phyloP scores from a whole-genome alignment of 37 sponge, comb jelly and placozoan genomes.

The Haliclona indistincta region DNA sequence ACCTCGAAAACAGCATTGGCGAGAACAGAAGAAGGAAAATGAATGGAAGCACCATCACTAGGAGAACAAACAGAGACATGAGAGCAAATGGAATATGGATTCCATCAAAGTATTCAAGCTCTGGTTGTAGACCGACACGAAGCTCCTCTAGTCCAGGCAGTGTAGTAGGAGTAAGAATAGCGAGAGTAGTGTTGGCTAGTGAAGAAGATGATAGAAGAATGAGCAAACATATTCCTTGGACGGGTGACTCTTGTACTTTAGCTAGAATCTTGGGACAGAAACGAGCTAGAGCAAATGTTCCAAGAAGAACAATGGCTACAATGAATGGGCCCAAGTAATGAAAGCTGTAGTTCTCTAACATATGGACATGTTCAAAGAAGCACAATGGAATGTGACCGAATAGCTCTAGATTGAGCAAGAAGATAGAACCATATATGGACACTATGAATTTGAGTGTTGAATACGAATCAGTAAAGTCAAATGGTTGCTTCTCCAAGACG shows the following conservation, averaged over 20 bases:
- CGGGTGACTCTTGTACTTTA: neutral
- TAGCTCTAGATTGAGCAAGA: neutral
- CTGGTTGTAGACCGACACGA: neutral
- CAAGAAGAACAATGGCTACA: constrained; percentile 11
- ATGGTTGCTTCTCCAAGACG: neutral
- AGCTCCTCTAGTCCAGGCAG: neutral
- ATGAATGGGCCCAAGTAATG: constrained; percentile 1
- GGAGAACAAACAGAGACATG: neutral
- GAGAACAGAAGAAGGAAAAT: neutral
- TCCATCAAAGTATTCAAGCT: neutral
- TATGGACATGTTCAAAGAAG: neutral
- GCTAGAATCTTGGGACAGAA: neutral
- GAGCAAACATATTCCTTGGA: constrained; percentile 5
- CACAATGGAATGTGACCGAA: constrained; percentile 7
- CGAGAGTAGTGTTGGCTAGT: neutral
- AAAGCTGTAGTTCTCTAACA: neutral
- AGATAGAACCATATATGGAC: neutral
- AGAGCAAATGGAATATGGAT: neutral
- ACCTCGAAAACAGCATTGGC: neutral
- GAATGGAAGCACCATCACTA: neutral
- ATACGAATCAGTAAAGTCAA: neutral
- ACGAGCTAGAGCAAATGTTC: neutral
- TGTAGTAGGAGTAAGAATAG: neutral
- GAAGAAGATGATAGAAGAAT: neutral
- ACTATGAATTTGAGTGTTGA: neutral